Base-by-base conservation (phyloP, 2,888 invertebrate genomes). In the Oligia fasciuncula region DNA sequence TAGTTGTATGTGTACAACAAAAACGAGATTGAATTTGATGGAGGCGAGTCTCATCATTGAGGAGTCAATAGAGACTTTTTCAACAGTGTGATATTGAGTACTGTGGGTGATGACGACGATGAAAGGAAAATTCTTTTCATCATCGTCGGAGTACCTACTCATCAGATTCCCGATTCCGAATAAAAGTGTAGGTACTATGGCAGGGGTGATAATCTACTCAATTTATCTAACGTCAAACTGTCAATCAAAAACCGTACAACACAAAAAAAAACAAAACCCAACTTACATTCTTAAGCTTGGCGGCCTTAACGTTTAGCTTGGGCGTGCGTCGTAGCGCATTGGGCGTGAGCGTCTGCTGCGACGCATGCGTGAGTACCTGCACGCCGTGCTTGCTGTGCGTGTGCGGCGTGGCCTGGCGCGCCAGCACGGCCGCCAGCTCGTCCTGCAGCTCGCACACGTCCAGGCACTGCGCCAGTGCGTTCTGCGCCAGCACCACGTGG, bases 401-500 rank as follows among this genome's bases (percentile, higher is more conserved):
- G 97, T 98, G 99, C 94, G 98, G 98, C 91, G 99, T 98, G 75
- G 99, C 99, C 97, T 99, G 99, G 92, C 99, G 98, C 88, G 99
- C 98, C 89, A 99, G 97, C 88, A 98, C 98, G 91, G 99, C 98
- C 91, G 98, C 98, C 93, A 99, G 97, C 97, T 99, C 99, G 92
- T 99, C 98, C 94, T 99, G 99, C 87, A 99, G 97, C 96, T 99
- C 99, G 68, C 51, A 68, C 80, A 91, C 98, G 91, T 99, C 98
- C 83, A 99, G 97, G 94, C 99, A 99, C 94, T 99, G 98, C 93
- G 99, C 98, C 79, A 99, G 97, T 57, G 99, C 99, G 95, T 99
- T 99, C 97, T 99, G 99, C 29, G 99, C 99, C 83, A 99, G 97
- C 81, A 99, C 99, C 91, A 99, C 99, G 96, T 99, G 99, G 96